Conservation (phyloP, 1,140 invertebrate genomes). For the Meteorus sp. region DNA sequence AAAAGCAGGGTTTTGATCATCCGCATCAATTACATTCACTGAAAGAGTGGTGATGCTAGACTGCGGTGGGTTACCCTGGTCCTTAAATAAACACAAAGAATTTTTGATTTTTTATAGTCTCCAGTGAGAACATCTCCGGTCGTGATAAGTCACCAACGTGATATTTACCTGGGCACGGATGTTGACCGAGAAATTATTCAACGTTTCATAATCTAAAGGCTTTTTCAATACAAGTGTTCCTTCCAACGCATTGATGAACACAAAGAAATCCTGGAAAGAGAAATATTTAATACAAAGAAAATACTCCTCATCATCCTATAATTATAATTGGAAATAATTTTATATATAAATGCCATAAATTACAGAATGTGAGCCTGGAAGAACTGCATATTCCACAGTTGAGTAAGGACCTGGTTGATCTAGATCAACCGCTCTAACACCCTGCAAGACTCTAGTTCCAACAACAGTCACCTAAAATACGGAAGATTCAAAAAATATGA, state of each 20-base stretch:
- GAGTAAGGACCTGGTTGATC: slow-evolving; percentile 89
- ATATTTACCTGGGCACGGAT: slow-evolving; percentile 70
- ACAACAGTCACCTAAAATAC: slow-evolving; percentile 70
- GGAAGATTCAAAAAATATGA: slow-evolving; percentile 16
- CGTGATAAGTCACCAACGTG: too few relatives aligned
- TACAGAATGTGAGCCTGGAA: slow-evolving; percentile 76
- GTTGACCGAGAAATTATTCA: slow-evolving; percentile 78
- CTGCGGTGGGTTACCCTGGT: slow-evolving; percentile 80
- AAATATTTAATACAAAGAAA: slow-evolving; percentile 8
- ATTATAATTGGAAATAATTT: slow-evolving; percentile 5
- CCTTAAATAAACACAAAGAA: too few relatives aligned
- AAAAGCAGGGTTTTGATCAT: slow-evolving; percentile 90
- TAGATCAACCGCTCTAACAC: slow-evolving; percentile 76
- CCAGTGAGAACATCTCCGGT: too few relatives aligned
- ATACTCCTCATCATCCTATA: neutral
- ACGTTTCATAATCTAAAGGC: slow-evolving; percentile 81
- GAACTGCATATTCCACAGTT: slow-evolving; percentile 82
- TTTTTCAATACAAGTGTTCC: slow-evolving; percentile 79
- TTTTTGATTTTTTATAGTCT: too few relatives aligned
- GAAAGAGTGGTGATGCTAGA: slow-evolving; percentile 73
- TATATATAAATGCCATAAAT: slow-evolving; percentile 35
- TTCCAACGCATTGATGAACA: slow-evolving; percentile 84
- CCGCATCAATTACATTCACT: slow-evolving; percentile 84
- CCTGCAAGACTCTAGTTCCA: slow-evolving; percentile 77
- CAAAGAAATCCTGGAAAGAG: slow-evolving; percentile 70